Percentiles rank a stretch among this genome's conserved stretches.
Conservation (phyloP, 2,888 invertebrate species). For the Eledona agricola region DNA sequence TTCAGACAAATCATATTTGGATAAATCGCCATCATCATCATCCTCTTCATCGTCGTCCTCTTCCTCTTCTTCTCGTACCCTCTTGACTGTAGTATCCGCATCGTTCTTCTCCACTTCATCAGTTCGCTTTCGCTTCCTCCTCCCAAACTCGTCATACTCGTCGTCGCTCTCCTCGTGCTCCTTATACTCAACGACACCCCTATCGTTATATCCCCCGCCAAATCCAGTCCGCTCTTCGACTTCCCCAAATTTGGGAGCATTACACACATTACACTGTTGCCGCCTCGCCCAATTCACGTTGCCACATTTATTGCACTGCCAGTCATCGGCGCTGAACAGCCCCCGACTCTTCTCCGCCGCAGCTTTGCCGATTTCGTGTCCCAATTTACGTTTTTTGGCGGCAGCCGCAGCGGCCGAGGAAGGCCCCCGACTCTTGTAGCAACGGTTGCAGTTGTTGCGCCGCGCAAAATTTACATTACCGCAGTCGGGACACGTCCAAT, state of each 20-base stretch:
- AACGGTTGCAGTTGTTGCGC: slow-evolving; percentile 89
- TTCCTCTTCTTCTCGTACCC: slow-evolving; percentile 65
- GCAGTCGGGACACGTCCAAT: slow-evolving; percentile 80
- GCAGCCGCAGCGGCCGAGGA: slow-evolving; percentile 54
- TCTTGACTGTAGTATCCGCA: slow-evolving; percentile 54
- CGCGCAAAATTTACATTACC: slow-evolving; percentile 96
- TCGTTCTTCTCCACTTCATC: slow-evolving; percentile 25
- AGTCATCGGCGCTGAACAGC: slow-evolving; percentile 96
- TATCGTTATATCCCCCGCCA: slow-evolving; percentile 94
- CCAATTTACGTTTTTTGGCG: slow-evolving; percentile 81
- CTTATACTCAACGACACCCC: slow-evolving; percentile 95
- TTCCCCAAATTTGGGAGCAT: slow-evolving; percentile 96
- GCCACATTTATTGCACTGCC: slow-evolving; percentile 99
- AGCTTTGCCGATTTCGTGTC: slow-evolving; percentile 97
- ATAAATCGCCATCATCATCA: slow-evolving; percentile 67
- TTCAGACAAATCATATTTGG: slow-evolving; percentile 68
- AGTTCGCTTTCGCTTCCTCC: slow-evolving; percentile 55
- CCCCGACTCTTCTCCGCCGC: slow-evolving; percentile 98
- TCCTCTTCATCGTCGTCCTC: slow-evolving; percentile 65
- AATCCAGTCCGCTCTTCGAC: slow-evolving; percentile 83
- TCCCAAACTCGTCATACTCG: slow-evolving; percentile 88
- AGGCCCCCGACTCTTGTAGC: slow-evolving; percentile 70
- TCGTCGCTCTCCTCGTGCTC: slow-evolving; percentile 86
- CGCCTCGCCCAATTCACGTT: slow-evolving; percentile 99
- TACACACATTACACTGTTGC: slow-evolving; percentile 97